Conservation (phyloP, 2,888 invertebrate species). For the Baccha elongata region DNA sequence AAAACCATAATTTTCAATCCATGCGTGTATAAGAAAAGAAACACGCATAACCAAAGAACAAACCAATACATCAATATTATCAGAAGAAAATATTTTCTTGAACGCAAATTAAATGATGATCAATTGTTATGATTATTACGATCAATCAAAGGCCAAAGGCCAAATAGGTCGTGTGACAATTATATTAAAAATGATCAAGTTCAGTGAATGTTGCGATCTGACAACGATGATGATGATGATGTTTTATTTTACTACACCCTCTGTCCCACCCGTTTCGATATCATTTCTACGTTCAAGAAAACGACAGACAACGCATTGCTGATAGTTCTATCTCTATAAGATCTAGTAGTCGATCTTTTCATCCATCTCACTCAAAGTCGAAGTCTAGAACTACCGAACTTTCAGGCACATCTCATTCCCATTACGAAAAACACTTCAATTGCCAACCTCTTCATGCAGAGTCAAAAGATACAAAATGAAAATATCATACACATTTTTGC, state of each 20-base stretch:
- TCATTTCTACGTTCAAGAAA: slow-evolving; percentile 26
- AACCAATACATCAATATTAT: slow-evolving; percentile 25
- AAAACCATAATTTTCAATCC: neutral
- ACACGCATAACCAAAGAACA: neutral
- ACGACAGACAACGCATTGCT: slow-evolving; percentile 11
- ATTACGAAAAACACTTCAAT: slow-evolving; percentile 25
- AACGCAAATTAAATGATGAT: slow-evolving; percentile 72
- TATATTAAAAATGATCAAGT: slow-evolving; percentile 77
- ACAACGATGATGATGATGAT: slow-evolving; percentile 37
- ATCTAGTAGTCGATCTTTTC: slow-evolving; percentile 50
- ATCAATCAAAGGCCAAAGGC: slow-evolving; percentile 82
- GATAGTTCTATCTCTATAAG: slow-evolving; percentile 8
- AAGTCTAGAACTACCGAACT: slow-evolving; percentile 1
- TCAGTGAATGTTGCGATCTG: slow-evolving; percentile 73
- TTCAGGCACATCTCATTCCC: slow-evolving; percentile 16
- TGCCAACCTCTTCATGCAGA: neutral
- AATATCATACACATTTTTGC: slow-evolving; percentile 16
- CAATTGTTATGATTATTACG: slow-evolving; percentile 78
- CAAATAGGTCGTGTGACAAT: slow-evolving; percentile 83
- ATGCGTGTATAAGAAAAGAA: neutral
- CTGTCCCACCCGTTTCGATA: slow-evolving; percentile 39
- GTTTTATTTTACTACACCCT: slow-evolving; percentile 45
- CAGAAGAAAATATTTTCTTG: slow-evolving; percentile 50
- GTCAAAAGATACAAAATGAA: neutral
- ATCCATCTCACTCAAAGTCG: slow-evolving; percentile 1